Percentiles rank a stretch among this genome's conserved stretches.
Evolutionary conservation across 2,797 vertebrate genomes (phyloP).

Genomic region (Falco rusticolus): DNA sequence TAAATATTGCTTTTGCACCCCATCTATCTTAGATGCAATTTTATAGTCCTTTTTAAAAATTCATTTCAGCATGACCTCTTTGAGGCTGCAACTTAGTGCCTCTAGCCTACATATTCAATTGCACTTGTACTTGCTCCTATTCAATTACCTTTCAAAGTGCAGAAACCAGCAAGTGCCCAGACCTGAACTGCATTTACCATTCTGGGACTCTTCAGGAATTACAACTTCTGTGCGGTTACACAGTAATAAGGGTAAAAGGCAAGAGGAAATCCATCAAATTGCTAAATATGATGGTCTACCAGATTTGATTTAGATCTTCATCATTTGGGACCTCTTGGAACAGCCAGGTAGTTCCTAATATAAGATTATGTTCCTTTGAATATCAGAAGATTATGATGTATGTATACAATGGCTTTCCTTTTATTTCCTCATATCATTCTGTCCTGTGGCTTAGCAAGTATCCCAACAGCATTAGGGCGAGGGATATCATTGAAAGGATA

Average conservation of each 20-base stretch:
- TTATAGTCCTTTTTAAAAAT: constrained; percentile 92
- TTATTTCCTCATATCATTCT: neutral
- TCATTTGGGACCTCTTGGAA: constrained; percentile 53
- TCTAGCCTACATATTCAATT: constrained; percentile 88
- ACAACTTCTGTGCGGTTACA: constrained; percentile 61
- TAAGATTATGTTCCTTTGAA: neutral
- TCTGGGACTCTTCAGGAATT: constrained; percentile 74
- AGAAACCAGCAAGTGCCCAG: constrained; percentile 75
- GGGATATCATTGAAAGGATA: neutral
- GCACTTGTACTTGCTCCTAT: constrained; percentile 86
- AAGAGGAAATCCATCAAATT: constrained; percentile 65
- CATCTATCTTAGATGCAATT: constrained; percentile 92
- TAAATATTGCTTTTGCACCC: constrained; percentile 91
- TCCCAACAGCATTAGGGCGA: neutral
- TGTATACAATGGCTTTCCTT: constrained; percentile 14
- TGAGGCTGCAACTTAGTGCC: constrained; percentile 83
- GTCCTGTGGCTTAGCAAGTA: neutral
- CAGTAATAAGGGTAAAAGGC: constrained; percentile 64
- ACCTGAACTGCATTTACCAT: constrained; percentile 82
- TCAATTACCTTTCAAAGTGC: constrained; percentile 90
- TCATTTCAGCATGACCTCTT: constrained; percentile 92
- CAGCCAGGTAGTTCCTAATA: constrained; percentile 46
- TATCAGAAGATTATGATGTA: constrained; percentile 43
- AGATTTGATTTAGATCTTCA: constrained; percentile 60
- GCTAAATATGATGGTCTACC: constrained; percentile 44